Percentiles rank a stretch among this genome's conserved stretches.
These are phyloP conservation scores for Rhabdomys dilectus DNA, from an alignment of 2,113 vertebrate species.

Conservation along the genomic window DNA sequence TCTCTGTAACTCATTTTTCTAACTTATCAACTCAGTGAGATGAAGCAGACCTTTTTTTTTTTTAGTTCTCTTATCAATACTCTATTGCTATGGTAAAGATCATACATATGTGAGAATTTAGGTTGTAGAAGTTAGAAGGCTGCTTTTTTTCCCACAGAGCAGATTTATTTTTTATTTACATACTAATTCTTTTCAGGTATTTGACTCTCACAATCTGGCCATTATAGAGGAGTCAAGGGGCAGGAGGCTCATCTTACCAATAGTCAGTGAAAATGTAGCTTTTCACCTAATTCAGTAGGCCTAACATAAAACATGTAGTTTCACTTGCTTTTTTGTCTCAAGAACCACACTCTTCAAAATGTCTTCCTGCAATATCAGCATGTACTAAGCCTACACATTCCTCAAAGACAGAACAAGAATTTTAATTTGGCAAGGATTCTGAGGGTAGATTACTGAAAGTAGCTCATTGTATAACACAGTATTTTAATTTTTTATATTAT, in stretches of 20 bases:
- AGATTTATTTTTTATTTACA: neutral
- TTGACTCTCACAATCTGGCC: neutral
- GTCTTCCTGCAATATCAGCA: neutral
- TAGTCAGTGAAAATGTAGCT: neutral
- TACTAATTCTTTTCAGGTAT: neutral
- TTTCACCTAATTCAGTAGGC: neutral
- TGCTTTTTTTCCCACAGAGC: neutral
- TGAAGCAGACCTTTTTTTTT: neutral
- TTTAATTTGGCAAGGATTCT: neutral
- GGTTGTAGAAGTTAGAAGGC: neutral
- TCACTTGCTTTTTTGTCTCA: neutral
- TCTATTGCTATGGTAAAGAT: neutral
- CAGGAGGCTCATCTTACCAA: neutral
- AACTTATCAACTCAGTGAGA: neutral
- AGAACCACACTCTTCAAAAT: neutral
- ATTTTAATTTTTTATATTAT: conserved; percentile 37
- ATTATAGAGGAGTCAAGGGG: neutral
- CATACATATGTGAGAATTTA: neutral
- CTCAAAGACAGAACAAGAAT: neutral
- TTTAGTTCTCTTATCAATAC: neutral
- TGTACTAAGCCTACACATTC: neutral
- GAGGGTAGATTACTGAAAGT: neutral
- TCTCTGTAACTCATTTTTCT: neutral
- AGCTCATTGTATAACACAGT: neutral
- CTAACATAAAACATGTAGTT: neutral